Base-by-base conservation (phyloP, 1,140 invertebrate species). In the Lordiphosa mommai region DNA sequence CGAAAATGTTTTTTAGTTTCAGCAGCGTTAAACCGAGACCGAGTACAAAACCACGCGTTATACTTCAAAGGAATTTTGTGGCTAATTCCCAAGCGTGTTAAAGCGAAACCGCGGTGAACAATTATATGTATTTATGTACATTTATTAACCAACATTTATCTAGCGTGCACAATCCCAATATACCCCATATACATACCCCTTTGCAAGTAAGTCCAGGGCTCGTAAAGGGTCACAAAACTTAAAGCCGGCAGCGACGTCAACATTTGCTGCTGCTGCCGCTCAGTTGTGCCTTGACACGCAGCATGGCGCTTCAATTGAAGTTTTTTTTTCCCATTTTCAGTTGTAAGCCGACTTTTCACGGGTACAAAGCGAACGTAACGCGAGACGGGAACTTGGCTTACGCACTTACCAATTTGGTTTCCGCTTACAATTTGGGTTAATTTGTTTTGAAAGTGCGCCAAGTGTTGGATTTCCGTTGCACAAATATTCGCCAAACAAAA, bases 391-490 rank as follows among this genome's bases (percentile, higher is more conserved):
- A 44, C 47, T 41, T 37, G 16, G 12, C 14, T 20, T 58, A 49
- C 40, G 41, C 47, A 48, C 17, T 41, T 38, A 56, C 32, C 49
- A 65, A 37, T 63, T 50, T 10, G 46, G 67, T 48, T 82, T 82
- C 77, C 77, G 77, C 58, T 76, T 27, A 29, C 59, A 56, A 82
- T 80, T 80, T 63, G 76, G 76, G 76, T 72, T 82, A 82, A 84
- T 76, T 84, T 76, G 57, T 76, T 80, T 80, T 50, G 74, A 77
- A 79, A 77, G 72, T 82, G 58, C 55, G 20, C 20, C 48, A 48
- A 60, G 46, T 51, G 40, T 47, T 64, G 5, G n/a, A 67, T 70
- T 77, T 72, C 73, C 72, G 72, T 36, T 63, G 61, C 55, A 73
- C 6, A 56, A 60, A 47, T 74, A 59, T 73, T 69, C 51, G 40